Base-by-base conservation (phyloP, 2,888 invertebrate species). In the Phymatocera aterrima region DNA sequence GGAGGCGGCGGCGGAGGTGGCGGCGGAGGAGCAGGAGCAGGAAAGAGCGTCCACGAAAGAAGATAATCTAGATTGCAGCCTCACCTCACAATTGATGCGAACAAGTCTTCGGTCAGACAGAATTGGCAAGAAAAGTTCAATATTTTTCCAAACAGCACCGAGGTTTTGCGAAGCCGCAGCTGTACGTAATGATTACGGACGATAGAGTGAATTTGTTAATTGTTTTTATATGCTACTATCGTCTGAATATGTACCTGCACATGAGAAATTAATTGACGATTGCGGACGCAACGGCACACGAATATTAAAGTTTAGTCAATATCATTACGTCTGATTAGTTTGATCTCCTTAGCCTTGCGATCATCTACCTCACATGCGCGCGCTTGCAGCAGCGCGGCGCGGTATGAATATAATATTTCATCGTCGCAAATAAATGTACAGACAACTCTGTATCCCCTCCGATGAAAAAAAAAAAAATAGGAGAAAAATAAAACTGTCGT, bases 11-110 rank as follows among this genome's bases (percentile, higher is more conserved):
- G 40, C 8, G 54, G 77, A 8, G 37, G 21, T 46, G 60, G 79
- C 34, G 74, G 43, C 37, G 75, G 70, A 54, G 65, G 75, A 24
- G 79, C 51, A 37, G 77, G 65, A 57, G 64, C 65, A 74, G 74
- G 77, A 46, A 68, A 43, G 24, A 46, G n/a, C 18, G 46, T 43
- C 43, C 5, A 31, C 18, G 8, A 64, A 61, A 15, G 21, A 28
- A 8, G 24, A 21, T n/a, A n/a, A 43, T 43, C 10, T 43, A 5
- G 5, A 43, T 10, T 8, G 43, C 43, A 43, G 10, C 43, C 10
- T 43, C 6, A 8, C n/a, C 31, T 37, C 61, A 12, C 34, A 61
- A 18, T 31, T 57, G 37, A 64, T 37, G 34, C 64, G 6, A 60
- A 60, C 5, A 15, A 61, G 60, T 31, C 60, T 61, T 28, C 34